Conservation (phyloP, 2,113 vertebrate genomes). For the Hippopotamus amphibius region DNA sequence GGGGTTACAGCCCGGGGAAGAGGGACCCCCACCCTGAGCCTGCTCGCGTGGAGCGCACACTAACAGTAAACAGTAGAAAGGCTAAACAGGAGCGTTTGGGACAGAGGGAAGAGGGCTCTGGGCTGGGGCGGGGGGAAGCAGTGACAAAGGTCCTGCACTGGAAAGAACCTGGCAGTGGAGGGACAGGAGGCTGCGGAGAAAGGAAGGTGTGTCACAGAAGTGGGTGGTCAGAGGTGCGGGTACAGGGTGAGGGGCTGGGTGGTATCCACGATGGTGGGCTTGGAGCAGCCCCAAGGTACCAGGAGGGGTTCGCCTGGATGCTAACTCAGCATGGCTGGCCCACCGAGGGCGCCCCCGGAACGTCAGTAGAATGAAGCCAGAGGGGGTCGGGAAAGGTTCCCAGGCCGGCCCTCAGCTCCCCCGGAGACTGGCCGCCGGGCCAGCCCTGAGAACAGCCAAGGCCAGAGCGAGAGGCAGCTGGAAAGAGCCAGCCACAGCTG, state of each 20-base stretch:
- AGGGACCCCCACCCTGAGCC: background rate
- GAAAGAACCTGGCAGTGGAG: too few species aligned
- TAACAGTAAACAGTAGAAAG: background rate
- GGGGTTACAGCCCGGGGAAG: background rate
- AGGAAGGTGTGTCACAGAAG: too few species aligned
- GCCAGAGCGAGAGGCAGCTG: background rate
- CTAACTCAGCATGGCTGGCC: background rate
- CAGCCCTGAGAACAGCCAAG: background rate
- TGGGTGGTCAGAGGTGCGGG: fast-evolving
- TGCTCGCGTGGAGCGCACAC: background rate
- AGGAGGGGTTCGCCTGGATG: background rate
- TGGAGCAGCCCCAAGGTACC: background rate
- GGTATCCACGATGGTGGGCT: too few species aligned
- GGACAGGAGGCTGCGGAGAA: too few species aligned
- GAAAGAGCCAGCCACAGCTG: background rate
- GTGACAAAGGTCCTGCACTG: background rate
- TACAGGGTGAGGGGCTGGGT: fast-evolving
- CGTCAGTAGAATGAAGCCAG: too few species aligned
- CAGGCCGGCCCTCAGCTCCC: background rate
- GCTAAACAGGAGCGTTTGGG: background rate
- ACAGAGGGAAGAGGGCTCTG: background rate
- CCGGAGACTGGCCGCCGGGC: background rate
- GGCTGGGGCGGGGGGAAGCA: background rate
- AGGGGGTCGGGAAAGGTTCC: background rate
- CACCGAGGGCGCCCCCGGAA: background rate